Evolutionary conservation across 2,797 vertebrate genomes (phyloP).

Genomic region (Alfaro cultratus): DNA sequence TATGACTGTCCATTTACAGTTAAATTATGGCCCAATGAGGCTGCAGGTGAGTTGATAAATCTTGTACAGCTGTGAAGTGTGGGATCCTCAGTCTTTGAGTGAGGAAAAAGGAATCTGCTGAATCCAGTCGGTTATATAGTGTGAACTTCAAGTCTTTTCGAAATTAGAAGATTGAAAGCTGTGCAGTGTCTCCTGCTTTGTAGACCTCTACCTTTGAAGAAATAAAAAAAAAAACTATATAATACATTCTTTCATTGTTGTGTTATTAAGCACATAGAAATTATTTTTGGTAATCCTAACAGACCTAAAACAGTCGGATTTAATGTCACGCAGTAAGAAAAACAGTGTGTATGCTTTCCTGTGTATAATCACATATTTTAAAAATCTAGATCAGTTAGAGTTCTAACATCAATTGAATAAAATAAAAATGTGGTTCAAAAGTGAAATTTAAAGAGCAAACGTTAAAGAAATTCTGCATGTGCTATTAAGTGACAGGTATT

Average conservation of each 20-base stretch:
- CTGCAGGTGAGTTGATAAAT: neutral
- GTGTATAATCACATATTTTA: neutral
- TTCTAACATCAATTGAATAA: neutral
- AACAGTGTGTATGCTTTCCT: neutral
- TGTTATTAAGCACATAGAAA: neutral
- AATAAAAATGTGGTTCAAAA: neutral
- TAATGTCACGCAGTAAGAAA: neutral
- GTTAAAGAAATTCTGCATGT: neutral
- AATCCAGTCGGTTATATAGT: neutral
- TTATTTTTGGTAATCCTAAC: neutral
- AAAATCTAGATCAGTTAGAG: neutral
- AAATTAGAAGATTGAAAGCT: neutral
- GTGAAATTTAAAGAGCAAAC: neutral
- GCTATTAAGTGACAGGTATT: neutral
- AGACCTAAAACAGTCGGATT: neutral
- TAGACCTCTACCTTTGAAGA: neutral
- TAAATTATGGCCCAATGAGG: neutral
- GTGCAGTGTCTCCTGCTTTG: neutral
- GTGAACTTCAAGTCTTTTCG: neutral
- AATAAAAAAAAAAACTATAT: neutral
- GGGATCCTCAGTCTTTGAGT: neutral
- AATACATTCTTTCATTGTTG: neutral
- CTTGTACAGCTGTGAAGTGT: neutral
- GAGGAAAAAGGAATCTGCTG: neutral
- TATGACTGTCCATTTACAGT: neutral